Conservation (phyloP, 2,888 invertebrate species). For the Tetramorium bicarinatum region DNA sequence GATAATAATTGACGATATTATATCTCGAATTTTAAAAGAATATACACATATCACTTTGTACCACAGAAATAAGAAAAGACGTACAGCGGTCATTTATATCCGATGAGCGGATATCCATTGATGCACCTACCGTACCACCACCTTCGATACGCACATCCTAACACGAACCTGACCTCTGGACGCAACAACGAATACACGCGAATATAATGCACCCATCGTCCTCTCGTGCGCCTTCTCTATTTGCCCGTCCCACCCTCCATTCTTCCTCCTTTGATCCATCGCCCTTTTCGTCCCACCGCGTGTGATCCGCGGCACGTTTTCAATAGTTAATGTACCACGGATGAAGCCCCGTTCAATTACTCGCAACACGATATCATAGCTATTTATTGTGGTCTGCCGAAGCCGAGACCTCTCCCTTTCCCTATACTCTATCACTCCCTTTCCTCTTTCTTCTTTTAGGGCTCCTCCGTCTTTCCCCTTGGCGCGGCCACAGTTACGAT, state of each 20-base stretch:
- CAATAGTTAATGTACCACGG: constrained; percentile 81
- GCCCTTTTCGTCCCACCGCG: constrained; percentile 18
- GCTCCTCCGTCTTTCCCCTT: constrained; percentile 13
- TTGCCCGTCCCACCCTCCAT: constrained; percentile 43
- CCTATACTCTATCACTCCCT: constrained; percentile 39
- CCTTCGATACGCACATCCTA: constrained; percentile 55
- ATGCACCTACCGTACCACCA: constrained; percentile 1
- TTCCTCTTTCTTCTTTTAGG: constrained; percentile 43
- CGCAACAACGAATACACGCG: constrained; percentile 73
- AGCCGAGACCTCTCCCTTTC: constrained; percentile 56
- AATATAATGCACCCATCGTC: constrained; percentile 42
- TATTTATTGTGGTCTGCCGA: constrained; percentile 83
- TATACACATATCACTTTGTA: constrained; percentile 5
- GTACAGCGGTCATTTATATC: constrained; percentile 15
- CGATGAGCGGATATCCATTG: constrained; percentile 19
- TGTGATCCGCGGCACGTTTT: constrained; percentile 72
- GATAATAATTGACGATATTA: constrained; percentile 1
- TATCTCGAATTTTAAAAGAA: not conserved
- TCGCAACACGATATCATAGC: constrained; percentile 83
- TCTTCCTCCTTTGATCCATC: constrained; percentile 56
- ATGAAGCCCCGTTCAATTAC: constrained; percentile 83
- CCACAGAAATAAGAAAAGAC: constrained; percentile 2
- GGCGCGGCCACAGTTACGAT: constrained; percentile 49
- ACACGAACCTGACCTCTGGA: constrained; percentile 54
- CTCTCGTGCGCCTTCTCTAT: constrained; percentile 59